Conservation (phyloP, 2,888 invertebrate species). For the Cenopis cana region DNA sequence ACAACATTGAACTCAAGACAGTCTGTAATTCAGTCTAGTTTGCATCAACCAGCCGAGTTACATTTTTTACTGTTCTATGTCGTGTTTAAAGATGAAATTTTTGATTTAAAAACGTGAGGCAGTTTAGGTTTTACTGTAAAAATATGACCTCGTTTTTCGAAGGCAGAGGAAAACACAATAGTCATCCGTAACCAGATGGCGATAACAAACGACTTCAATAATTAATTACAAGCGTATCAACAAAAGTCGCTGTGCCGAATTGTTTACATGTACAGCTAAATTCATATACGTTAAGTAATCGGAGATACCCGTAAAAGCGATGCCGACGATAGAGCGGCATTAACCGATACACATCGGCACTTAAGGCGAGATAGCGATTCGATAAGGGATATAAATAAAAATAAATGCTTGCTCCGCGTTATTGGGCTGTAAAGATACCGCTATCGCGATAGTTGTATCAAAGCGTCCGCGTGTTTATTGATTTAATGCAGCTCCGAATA, state of each 20-base stretch:
- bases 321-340: conserved; percentile 72
- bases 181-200: conserved; percentile 16
- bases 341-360: conserved; percentile 78
- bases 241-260: conserved; percentile 16
- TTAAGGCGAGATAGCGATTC: conserved; percentile 69
- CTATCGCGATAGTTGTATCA: conserved; percentile 66
- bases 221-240: conserved; percentile 25
- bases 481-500: conserved; percentile 58
- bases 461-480: conserved; percentile 63
- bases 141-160: conserved; percentile 16
- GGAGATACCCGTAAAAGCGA: conserved; percentile 65
- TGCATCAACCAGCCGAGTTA: conserved; percentile 1
- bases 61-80: conserved; percentile 38
- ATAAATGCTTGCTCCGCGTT: conserved; percentile 74
- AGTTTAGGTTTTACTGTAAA: conserved; percentile 27
- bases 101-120: conserved; percentile 42
- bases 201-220: conserved; percentile 25
- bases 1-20: conserved; percentile 16
- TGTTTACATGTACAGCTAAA: conserved; percentile 53
- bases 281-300: conserved; percentile 65
- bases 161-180: neutral
- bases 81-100: conserved; percentile 34
- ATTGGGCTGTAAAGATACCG: conserved; percentile 74
- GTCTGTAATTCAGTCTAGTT: conserved; percentile 19
- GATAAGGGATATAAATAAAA: conserved; percentile 79